Conservation (phyloP, 2,113 vertebrate genomes). For the Clinocottus analis region DNA sequence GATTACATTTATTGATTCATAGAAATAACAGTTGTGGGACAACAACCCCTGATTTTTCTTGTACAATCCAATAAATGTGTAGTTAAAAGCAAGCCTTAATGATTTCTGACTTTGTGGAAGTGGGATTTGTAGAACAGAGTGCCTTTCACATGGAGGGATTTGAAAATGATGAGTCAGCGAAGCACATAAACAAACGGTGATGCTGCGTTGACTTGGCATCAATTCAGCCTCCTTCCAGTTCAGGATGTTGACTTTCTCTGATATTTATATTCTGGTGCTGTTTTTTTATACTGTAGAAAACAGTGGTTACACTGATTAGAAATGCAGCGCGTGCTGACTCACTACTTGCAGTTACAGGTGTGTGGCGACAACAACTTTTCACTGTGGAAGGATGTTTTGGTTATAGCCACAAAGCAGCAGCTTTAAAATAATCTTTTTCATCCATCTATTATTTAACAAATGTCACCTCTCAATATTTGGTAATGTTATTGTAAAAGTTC, state of each 20-base stretch:
- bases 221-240: background rate
- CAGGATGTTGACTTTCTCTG: background rate
- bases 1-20: slow-evolving; percentile 53
- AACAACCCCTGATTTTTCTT: slow-evolving; percentile 12
- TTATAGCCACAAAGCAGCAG: no score
- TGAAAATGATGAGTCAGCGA: slow-evolving; percentile 31
- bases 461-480: background rate
- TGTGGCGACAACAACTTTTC: background rate
- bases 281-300: background rate
- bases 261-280: background rate
- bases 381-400: no score
- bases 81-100: background rate
- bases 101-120: slow-evolving; percentile 3
- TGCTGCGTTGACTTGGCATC: background rate
- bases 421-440: no score
- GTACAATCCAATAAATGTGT: slow-evolving; percentile 14
- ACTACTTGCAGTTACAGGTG: background rate
- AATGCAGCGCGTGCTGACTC: background rate
- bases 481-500: slow-evolving; percentile 2
- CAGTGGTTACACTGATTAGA: background rate
- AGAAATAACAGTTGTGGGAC: slow-evolving; percentile 33
- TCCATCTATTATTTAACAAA: background rate
- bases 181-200: slow-evolving; percentile 5
- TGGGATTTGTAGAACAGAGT: background rate
- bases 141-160: slow-evolving; percentile 20